These are phyloP conservation scores for Pelmatolapia mariae DNA, from an alignment of 2,113 vertebrate species.

Conservation along the genomic window DNA sequence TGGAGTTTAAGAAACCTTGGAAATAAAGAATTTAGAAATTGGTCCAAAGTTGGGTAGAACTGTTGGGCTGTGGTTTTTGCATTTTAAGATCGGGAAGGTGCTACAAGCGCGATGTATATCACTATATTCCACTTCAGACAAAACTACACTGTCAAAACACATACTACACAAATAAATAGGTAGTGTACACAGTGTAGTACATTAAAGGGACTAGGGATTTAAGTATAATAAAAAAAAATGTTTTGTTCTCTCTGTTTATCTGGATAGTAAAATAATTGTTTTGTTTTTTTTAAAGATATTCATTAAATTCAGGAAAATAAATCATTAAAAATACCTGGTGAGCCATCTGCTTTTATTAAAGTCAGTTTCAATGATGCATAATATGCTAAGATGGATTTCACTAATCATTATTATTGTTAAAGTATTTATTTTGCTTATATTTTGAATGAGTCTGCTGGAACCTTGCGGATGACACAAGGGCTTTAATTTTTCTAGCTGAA, in stretches of 20 bases:
- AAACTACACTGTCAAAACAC: neutral
- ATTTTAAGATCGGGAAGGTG: neutral
- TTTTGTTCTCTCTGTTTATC: neutral
- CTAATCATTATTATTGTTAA: neutral
- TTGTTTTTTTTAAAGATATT: neutral
- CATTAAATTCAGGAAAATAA: neutral
- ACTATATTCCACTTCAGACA: neutral
- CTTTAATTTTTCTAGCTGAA: constrained; percentile 45
- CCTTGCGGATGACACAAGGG: constrained; percentile 29
- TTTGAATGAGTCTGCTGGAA: neutral
- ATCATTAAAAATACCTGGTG: neutral
- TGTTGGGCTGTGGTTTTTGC: neutral
- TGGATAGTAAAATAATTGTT: neutral
- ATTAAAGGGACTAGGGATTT: neutral
- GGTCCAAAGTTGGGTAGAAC: neutral
- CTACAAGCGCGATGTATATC: neutral
- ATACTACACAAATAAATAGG: neutral
- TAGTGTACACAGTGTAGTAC: neutral
- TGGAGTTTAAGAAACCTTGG: neutral
- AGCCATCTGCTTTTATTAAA: neutral
- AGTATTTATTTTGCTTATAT: neutral
- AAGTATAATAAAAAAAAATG: neutral
- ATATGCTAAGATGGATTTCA: neutral
- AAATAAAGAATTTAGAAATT: neutral
- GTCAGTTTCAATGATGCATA: neutral